phyloP scores from a whole-genome alignment of 2,888 invertebrate genomes.

The Lymantria monacha region DNA sequence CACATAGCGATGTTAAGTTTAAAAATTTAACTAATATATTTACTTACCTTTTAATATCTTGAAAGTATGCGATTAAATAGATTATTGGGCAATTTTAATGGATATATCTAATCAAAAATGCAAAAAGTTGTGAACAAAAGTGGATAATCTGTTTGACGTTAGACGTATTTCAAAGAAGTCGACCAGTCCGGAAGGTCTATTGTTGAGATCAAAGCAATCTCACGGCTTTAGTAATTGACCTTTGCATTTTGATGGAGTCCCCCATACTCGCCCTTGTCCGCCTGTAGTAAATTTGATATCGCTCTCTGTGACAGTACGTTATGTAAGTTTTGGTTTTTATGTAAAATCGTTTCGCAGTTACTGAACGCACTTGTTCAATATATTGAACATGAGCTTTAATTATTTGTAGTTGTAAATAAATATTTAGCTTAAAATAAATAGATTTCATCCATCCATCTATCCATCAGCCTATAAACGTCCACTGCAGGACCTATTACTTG shows the following conservation, averaged over 20 bases:
- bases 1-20: too few relatives aligned
- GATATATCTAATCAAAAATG: conserved; percentile 70
- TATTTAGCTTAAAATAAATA: too few relatives aligned
- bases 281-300: conserved; percentile 12
- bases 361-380: neutral
- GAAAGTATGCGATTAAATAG: conserved; percentile 29
- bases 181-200: conserved; percentile 58
- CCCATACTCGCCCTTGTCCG: conserved; percentile 21
- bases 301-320: conserved; percentile 13
- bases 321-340: conserved; percentile 3
- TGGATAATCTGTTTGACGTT: conserved; percentile 73
- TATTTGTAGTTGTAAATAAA: too few relatives aligned
- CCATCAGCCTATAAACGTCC: neutral
- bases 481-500: too few relatives aligned
- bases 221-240: conserved; percentile 65
- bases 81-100: conserved; percentile 54
- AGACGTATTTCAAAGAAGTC: conserved; percentile 69
- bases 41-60: conserved; percentile 39
- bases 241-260: conserved; percentile 59
- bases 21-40: too few relatives aligned
- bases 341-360: neutral
- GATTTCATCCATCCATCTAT: neutral
- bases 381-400: neutral
- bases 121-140: conserved; percentile 69
- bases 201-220: conserved; percentile 70